Conservation (phyloP, 2,113 vertebrate species). For the Corapipo altera region DNA sequence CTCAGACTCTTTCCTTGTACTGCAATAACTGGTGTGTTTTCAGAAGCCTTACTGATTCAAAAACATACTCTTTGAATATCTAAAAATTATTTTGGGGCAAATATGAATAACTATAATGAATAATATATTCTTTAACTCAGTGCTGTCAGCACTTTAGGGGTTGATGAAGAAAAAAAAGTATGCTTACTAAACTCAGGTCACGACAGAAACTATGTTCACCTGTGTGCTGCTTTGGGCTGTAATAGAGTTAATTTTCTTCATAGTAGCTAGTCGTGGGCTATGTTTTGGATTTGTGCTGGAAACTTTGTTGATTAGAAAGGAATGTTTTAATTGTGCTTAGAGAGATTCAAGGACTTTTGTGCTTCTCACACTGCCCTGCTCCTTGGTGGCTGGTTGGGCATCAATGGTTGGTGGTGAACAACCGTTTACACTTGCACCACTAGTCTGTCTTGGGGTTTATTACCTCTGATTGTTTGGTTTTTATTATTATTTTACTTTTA, state of each 20-base stretch:
- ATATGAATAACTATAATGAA: constrained; percentile 22
- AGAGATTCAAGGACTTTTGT: not conserved
- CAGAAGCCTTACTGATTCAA: constrained; percentile 41
- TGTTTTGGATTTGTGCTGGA: not conserved
- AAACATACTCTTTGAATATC: constrained; percentile 29
- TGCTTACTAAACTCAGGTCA: not conserved
- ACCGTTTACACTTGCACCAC: not conserved
- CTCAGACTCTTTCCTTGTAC: constrained; percentile 29
- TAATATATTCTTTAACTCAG: not conserved
- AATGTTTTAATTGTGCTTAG: not conserved
- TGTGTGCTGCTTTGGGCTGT: not conserved
- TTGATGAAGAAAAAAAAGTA: not conserved
- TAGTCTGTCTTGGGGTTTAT: not conserved
- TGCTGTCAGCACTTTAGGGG: not conserved
- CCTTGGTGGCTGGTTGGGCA: not conserved
- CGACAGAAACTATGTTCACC: not conserved
- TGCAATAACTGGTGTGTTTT: constrained; percentile 40
- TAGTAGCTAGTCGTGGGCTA: not conserved
- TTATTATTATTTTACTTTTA: not conserved
- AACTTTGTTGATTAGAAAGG: not conserved
- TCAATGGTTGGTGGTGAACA: rapidly evolving
- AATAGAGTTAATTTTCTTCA: not conserved
- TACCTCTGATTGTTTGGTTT: not conserved
- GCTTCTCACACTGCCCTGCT: not conserved
- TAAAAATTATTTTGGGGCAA: constrained; percentile 42